These are phyloP conservation scores for Thaumetopoea pityocampa DNA, from an alignment of 1,140 invertebrate species.

Conservation along the genomic window DNA sequence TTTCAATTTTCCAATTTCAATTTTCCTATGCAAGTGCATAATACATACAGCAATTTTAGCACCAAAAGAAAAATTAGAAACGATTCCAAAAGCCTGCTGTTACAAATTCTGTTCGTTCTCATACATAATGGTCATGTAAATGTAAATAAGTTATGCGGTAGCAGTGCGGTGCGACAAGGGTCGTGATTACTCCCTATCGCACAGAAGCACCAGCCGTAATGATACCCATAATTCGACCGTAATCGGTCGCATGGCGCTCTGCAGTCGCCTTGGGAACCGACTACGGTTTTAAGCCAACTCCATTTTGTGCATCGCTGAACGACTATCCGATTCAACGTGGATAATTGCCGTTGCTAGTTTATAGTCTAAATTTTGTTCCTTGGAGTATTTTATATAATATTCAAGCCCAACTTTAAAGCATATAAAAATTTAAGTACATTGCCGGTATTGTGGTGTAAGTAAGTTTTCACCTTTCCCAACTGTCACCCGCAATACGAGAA, in stretches of 20 bases:
- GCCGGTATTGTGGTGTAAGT: no score
- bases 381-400: slow-evolving; percentile 22
- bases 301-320: slow-evolving; percentile 64
- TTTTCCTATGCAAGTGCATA: no score
- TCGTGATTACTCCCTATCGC: slow-evolving; percentile 49
- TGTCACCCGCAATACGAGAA: no score
- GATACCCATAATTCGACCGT: slow-evolving; percentile 69
- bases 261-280: slow-evolving; percentile 62
- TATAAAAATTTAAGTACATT: no score
- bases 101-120: no score
- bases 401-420: slow-evolving; percentile 4
- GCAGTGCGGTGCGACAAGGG: slow-evolving; percentile 39
- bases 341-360: slow-evolving; percentile 50
- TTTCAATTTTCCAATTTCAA: no score
- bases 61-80: no score
- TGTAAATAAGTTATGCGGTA: slow-evolving; percentile 40
- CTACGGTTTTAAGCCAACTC: slow-evolving; percentile 58
- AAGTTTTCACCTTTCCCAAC: no score
- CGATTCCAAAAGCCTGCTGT: no score
- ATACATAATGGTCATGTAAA: slow-evolving; percentile 11
- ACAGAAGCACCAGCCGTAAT: slow-evolving; percentile 51
- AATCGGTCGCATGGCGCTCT: slow-evolving; percentile 61
- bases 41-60: no score
- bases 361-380: slow-evolving; percentile 33
- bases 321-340: slow-evolving; percentile 56